Percentiles rank a stretch among this genome's conserved stretches.
These are phyloP conservation scores for Ammodramus savannarum DNA, from an alignment of 2,113 vertebrate species.

Conservation along the genomic window DNA sequence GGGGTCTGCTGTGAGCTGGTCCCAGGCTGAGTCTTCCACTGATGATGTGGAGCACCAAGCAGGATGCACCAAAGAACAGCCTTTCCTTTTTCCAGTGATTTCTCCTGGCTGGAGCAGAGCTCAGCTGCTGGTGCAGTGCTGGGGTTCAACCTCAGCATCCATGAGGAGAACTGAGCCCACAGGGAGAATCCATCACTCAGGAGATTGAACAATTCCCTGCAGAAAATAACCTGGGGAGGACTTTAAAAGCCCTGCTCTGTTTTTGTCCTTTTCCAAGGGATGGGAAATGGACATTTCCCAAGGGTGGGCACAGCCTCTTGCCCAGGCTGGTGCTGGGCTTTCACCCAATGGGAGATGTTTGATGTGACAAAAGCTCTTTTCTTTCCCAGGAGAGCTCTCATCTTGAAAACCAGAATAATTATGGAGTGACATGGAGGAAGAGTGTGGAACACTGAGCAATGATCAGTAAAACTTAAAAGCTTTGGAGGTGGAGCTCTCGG, in stretches of 20 bases:
- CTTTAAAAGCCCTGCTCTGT: neutral
- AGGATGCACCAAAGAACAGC: neutral
- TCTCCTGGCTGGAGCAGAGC: neutral
- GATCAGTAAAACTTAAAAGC: neutral
- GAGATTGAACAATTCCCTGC: neutral
- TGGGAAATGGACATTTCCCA: neutral
- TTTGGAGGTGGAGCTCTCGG: neutral
- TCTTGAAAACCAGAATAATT: neutral
- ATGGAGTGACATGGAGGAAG: neutral
- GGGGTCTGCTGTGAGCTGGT: neutral
- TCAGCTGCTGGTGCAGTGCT: neutral
- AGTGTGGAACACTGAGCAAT: neutral
- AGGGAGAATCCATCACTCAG: rapidly evolving
- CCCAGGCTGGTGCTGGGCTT: neutral
- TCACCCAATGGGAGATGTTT: neutral
- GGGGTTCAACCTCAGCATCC: neutral
- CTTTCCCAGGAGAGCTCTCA: neutral
- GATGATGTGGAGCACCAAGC: too few species aligned
- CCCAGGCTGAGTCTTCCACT: neutral
- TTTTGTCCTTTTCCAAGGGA: neutral
- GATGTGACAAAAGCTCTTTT: neutral
- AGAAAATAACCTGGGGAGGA: neutral
- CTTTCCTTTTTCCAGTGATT: neutral
- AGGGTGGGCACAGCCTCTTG: neutral
- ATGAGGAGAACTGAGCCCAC: rapidly evolving